These are phyloP conservation scores for Trachymyrmex cornetzi DNA, from an alignment of 1,140 invertebrate genomes.

Conservation along the genomic window DNA sequence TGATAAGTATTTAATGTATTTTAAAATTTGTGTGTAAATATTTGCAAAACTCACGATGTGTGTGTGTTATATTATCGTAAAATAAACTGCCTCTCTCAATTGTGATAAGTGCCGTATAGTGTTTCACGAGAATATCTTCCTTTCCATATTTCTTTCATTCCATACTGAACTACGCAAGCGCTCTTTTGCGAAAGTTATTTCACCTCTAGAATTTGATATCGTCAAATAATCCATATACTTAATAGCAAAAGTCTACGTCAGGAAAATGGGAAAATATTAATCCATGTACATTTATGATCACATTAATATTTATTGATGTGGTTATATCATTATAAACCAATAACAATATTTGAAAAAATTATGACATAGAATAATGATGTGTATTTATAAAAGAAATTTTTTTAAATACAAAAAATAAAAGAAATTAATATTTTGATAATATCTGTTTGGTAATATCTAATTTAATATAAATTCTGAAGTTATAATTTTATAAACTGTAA, in stretches of 20 bases:
- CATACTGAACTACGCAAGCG: constrained; percentile 24
- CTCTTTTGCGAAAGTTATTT: constrained; percentile 49
- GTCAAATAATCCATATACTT: constrained; percentile 25
- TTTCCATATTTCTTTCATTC: constrained; percentile 55
- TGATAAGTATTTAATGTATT: constrained; percentile 32
- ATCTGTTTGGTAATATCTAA: neutral
- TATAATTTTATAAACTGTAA: neutral
- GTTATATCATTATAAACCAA: constrained; percentile 1
- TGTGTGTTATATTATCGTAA: constrained; percentile 58
- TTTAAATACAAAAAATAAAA: neutral
- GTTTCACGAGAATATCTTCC: constrained; percentile 53
- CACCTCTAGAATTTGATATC: constrained; percentile 39
- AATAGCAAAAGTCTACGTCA: neutral
- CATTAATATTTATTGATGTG: neutral
- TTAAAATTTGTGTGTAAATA: constrained; percentile 45
- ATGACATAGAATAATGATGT: neutral
- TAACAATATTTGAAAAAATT: neutral
- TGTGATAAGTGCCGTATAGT: constrained; percentile 46
- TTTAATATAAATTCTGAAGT: neutral
- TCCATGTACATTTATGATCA: neutral
- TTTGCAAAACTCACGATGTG: constrained; percentile 26
- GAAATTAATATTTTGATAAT: neutral
- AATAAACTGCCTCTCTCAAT: constrained; percentile 55
- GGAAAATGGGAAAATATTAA: constrained; percentile 28
- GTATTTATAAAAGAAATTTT: neutral